Conservation (phyloP, 2,888 invertebrate genomes). For the Limnephilus auricula region DNA sequence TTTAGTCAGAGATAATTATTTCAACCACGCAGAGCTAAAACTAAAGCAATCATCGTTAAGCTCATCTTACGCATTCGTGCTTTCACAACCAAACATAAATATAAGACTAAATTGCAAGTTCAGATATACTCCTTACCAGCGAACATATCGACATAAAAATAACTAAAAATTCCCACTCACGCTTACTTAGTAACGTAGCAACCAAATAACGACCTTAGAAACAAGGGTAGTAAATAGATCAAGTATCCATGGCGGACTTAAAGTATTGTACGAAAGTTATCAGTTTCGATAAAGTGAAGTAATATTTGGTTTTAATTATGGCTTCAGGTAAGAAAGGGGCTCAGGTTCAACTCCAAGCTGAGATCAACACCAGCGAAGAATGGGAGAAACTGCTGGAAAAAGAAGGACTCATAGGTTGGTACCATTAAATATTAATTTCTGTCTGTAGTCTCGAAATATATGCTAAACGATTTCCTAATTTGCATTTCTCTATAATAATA, state of each 20-base stretch:
- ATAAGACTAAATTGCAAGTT: not conserved
- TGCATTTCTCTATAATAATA: slow-evolving; percentile 52
- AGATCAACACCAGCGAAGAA: slow-evolving; percentile 90
- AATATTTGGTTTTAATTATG: slow-evolving; percentile 40
- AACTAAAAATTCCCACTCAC: not conserved
- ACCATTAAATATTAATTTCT: slow-evolving; percentile 44
- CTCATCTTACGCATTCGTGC: not conserved
- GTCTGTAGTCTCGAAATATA: slow-evolving; percentile 32
- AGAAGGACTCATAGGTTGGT: slow-evolving; percentile 86
- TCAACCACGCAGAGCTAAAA: not conserved
- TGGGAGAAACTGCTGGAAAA: slow-evolving; percentile 87
- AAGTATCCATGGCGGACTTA: not conserved
- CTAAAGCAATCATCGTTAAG: not conserved
- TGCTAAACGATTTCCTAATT: slow-evolving; percentile 39
- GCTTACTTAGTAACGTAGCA: slow-evolving; percentile 7
- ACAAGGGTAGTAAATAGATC: slow-evolving; percentile 17
- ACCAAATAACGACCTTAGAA: slow-evolving; percentile 26
- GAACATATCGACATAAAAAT: not conserved
- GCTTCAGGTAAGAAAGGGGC: slow-evolving; percentile 85
- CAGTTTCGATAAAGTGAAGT: not conserved
- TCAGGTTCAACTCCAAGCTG: slow-evolving; percentile 87
- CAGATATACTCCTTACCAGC: not conserved
- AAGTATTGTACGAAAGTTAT: not conserved
- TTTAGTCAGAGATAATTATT: not conserved
- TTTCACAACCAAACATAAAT: not conserved